Evolutionary conservation across 2,797 vertebrate species (phyloP), one percentile per base, ranked within the genome.

Genomic region (Halcyon leucocephala): DNA sequence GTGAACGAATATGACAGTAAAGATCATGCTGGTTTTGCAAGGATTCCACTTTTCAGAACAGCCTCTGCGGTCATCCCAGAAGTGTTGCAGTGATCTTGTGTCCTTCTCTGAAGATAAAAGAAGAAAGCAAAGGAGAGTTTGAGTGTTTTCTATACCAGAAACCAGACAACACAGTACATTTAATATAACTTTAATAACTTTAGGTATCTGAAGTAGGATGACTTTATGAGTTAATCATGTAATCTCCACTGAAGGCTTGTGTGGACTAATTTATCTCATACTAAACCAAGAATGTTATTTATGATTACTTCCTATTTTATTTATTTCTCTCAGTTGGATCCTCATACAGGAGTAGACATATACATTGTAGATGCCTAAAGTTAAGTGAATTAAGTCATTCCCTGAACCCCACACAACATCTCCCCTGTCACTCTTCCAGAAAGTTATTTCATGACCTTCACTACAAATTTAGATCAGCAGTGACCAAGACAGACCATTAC

Each of bases 1-100:
- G 41, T 22, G 55, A 70, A 95, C 69, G 12, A 67, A 35, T n/a
- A 17, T 71, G 14, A 3, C 16, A 24, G 10, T 29, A 62, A 69
- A 44, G 19, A 60, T 4, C 1, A 1, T 35, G 65, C 0, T 0
- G 15, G 8, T 89, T 25, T 55, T 73, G 13, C 1, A 1, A 82
- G 15, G 31, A 7, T 10, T 69, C 39, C 33, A 21, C 35, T 78
- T 61, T 71, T 78, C 61, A 33, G 22, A 57, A 29, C 6, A 57
- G 8, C 14, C 11, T 78, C 33, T 61, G 8, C 13, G 14, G 19
- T 61, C 57, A 33, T 67, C 28, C 28, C 28, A 67, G n/a, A 73
- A 55, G 29, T 21, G 20, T n/a, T 83, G 28, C 41, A 67, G 25
- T 16, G 4, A 33, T 25, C 29, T 61, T 58, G 5, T 42, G 8